These are phyloP conservation scores for Scolopax mira DNA, from an alignment of 2,113 vertebrate genomes.

Conservation along the genomic window DNA sequence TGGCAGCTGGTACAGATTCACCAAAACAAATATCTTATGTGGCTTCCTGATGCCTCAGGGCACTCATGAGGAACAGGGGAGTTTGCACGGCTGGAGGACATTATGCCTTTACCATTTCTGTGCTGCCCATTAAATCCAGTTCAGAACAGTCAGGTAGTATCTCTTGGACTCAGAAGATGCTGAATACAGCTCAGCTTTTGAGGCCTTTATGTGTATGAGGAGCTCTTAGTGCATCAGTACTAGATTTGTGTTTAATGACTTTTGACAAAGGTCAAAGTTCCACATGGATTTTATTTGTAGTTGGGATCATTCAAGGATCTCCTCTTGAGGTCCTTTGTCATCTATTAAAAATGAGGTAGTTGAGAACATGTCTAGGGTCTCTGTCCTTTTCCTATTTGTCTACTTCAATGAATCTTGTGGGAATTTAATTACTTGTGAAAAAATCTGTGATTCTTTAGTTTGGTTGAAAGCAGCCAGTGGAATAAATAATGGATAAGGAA, in stretches of 20 bases:
- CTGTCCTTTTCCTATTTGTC: conserved; percentile 1
- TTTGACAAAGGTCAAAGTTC: background rate
- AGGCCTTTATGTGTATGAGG: background rate
- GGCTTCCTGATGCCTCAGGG: background rate
- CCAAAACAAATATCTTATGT: background rate
- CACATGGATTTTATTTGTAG: background rate
- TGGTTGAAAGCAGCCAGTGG: conserved; percentile 6
- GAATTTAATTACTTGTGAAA: conserved; percentile 1
- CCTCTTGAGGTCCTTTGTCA: background rate
- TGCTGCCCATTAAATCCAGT: background rate
- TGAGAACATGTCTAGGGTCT: background rate
- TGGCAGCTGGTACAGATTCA: background rate
- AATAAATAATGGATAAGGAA: conserved; percentile 36
- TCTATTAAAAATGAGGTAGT: background rate
- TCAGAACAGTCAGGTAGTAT: background rate
- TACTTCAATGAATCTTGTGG: background rate
- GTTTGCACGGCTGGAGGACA: background rate
- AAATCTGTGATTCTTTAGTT: background rate
- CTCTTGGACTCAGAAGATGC: background rate
- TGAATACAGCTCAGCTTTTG: background rate
- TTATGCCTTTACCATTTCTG: background rate
- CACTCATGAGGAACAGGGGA: background rate
- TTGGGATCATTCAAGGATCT: background rate
- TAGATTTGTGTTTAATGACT: background rate
- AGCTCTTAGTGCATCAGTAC: background rate